Evolutionary conservation across 1,140 invertebrate species (phyloP), one percentile per base, ranked within the genome.

Genomic region (Diabrotica virgifera): DNA sequence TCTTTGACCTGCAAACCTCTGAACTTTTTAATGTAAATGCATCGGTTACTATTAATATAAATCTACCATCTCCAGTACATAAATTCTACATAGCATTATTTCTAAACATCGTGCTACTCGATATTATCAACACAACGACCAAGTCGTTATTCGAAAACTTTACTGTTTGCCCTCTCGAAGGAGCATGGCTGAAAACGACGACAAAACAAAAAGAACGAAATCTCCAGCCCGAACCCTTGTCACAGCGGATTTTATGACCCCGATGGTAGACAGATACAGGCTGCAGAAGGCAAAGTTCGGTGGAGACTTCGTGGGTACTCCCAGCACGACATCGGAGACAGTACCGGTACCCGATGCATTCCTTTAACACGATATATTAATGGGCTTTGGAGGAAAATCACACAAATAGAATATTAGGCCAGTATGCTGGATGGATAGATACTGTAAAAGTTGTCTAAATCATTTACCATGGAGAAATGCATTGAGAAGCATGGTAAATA

Each of bases 231-330:
- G 40, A 46, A 46, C 40, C 40, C 40, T 46, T 46, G 40, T 46
- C 40, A 46, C 8, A 46, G 8, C 8, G 8, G n/a, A 46, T 46
- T 46, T 46, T 46, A 46, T n/a, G 40, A 46, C 40, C 40, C 40
- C n/a, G 40, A 46, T 46, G 40, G 40, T 46, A 46, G 40, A 46
- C 40, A 46, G 40, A 46, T 46, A 46, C 40, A 46, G 40, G 40
- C 40, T 46, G 40, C 40, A 46, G 40, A 46, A 46, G n/a, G n/a
- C 40, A 46, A n/a, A 8, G 40, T 46, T 46, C n/a, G 40, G 40
- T 46, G 40, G 40, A 46, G 8, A 6, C 8, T 46, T 46, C 40
- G 40, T 46, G 40, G 40, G 40, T 46, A 46, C 40, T 46, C 40
- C 40, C 40, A 46, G 40, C 40, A 46, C 40, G 40, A 46, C 40